Evolutionary conservation across 2,113 vertebrate genomes (phyloP), one percentile per base, ranked within the genome.

Genomic region (Sphaerodactylus townsendi): DNA sequence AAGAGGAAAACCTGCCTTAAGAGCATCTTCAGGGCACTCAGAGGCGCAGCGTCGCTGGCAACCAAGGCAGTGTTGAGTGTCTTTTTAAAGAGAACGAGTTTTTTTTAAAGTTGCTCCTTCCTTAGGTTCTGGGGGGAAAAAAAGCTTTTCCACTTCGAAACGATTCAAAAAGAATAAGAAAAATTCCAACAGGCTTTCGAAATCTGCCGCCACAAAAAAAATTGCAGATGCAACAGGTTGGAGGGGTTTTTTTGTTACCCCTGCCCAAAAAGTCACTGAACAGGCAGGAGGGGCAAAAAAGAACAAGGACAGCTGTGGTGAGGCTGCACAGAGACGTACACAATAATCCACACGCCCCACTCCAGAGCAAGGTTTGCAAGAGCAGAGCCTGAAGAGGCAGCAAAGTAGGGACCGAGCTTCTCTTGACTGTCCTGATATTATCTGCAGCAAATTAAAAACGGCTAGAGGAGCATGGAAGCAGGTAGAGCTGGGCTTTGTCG

Each of bases 1-100:
- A 97, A 91, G 94, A 98, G 90, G 92, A 98, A 94, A 89, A 97
- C 96, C 80, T 97, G 92, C 93, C 88, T 95, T 94, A 96, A 94
- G 91, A 98, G 95, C 97, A 98, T 97, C 93, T 95, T 92, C 93
- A 86, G 74, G 91, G 86, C 88, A 87, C 91, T 81, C 84, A 85
- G 84, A 90, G 85, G 85, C 86, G 78, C 77, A 14, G 77, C 81
- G 30, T 65, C 10, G 74, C 62, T 75, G 89, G 78, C 25, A 50
- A 77, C 46, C 41, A 56, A 44, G 11, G 46, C 82, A 77, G 59
- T 10, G 69, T 44, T 7, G 17, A 62, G 17, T 11, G 35, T 50
- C 66, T 66, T 23, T 39, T 81, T 41, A 33, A 35, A 64, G 64
- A 62, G 33, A 64, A 73, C 10, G n/a, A n/a, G 33, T 17, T 77